Percentiles rank a stretch among this genome's conserved stretches.
phyloP scores from a whole-genome alignment of 2,113 vertebrate species.

The Plestiodon gilberti region DNA sequence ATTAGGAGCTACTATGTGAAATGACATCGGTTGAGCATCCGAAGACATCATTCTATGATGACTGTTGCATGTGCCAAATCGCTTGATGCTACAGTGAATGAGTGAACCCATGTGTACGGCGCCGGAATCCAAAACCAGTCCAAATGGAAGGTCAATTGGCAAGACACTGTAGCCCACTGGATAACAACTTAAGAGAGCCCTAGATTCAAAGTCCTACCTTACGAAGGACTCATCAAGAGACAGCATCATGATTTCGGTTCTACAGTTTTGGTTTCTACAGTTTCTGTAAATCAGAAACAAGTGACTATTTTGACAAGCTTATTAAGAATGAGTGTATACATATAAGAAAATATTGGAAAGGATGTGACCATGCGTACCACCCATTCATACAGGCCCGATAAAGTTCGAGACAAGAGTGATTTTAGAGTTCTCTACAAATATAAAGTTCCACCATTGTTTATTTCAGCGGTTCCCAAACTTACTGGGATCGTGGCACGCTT shows the following conservation, averaged over 20 bases:
- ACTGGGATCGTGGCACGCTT: too few relatives aligned
- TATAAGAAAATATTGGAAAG: too few relatives aligned
- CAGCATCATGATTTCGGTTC: background rate
- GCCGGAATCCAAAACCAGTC: background rate
- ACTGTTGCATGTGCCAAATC: background rate
- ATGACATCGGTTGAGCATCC: background rate
- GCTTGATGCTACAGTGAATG: background rate
- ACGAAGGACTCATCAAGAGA: background rate
- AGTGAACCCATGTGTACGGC: background rate
- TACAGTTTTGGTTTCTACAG: too few relatives aligned
- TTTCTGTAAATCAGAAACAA: background rate
- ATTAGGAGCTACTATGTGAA: background rate
- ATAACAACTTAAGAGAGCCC: background rate
- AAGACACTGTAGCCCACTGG: background rate
- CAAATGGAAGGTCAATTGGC: background rate
- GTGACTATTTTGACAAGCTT: too few relatives aligned
- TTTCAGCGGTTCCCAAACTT: too few relatives aligned
- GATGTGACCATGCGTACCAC: too few relatives aligned
- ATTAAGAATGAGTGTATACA: too few relatives aligned
- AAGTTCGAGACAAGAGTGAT: background rate
- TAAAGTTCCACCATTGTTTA: background rate
- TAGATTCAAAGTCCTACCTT: background rate
- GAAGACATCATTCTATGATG: too few relatives aligned
- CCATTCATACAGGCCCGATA: background rate
- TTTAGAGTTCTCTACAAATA: background rate